Evolutionary conservation across 2,797 vertebrate species (phyloP).

Genomic region (Muscicapa striata): DNA sequence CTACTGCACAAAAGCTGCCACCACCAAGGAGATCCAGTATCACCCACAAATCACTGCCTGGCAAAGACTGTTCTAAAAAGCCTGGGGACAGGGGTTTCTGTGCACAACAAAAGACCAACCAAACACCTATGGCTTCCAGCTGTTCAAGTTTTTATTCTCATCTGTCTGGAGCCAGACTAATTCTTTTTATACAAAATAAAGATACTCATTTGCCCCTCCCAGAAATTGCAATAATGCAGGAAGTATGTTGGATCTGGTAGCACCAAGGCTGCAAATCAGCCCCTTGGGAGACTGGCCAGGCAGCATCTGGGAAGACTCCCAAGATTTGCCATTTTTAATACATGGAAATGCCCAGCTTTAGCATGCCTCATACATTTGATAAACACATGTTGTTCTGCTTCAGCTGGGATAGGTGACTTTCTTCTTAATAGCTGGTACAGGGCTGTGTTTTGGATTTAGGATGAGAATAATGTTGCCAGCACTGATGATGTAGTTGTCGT

Average conservation of each 20-base stretch:
- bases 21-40: background rate
- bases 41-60: background rate
- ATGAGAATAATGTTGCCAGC: background rate
- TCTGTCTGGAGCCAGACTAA: background rate
- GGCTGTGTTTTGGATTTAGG: background rate
- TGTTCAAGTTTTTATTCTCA: background rate
- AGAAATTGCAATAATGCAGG: background rate
- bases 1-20: background rate
- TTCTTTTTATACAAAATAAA: background rate
- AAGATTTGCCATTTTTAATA: background rate
- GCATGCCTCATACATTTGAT: background rate
- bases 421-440: background rate
- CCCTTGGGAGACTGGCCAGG: background rate
- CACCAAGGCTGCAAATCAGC: background rate
- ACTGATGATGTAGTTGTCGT: background rate
- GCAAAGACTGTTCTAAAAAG: background rate
- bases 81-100: background rate
- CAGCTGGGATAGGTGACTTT: background rate
- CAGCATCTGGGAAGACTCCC: background rate
- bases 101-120: background rate
- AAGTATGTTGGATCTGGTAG: background rate
- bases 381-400: rapidly evolving
- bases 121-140: background rate
- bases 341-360: background rate
- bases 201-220: background rate